Conservation (phyloP, 2,113 vertebrate species). For the Leptodactylus fuscus region DNA sequence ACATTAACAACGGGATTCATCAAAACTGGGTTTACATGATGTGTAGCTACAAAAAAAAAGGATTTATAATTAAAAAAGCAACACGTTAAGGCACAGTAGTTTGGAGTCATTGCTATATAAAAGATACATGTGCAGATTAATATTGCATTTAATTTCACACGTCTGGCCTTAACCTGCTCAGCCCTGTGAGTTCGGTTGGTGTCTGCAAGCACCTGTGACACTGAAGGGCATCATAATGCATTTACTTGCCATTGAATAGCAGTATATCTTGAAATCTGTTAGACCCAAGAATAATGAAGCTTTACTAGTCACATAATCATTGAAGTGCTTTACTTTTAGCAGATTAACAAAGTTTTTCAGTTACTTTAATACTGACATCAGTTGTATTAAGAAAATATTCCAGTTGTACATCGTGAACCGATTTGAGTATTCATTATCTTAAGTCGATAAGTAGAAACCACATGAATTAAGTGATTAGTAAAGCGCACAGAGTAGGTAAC, state of each 20-base stretch:
- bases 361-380: conserved; percentile 81
- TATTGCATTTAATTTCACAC: conserved; percentile 82
- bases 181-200: conserved; percentile 75
- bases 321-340: conserved; percentile 81
- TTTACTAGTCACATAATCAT: conserved; percentile 91
- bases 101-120: conserved; percentile 75
- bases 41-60: conserved; percentile 78
- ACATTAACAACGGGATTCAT: conserved; percentile 86
- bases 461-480: conserved; percentile 94
- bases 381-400: conserved; percentile 79
- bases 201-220: conserved; percentile 24
- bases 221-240: conserved; percentile 44
- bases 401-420: conserved; percentile 81
- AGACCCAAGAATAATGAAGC: conserved; percentile 77
- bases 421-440: conserved; percentile 79
- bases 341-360: conserved; percentile 76
- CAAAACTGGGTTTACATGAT: conserved; percentile 84
- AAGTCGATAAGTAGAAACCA: conserved; percentile 82
- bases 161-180: conserved; percentile 79
- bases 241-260: conserved; percentile 67
- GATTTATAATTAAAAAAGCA: conserved; percentile 76
- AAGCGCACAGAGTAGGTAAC: conserved; percentile 84
- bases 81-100: conserved; percentile 94
- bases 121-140: conserved; percentile 79
- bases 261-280: conserved; percentile 77